Conservation (phyloP, 2,888 invertebrate species). For the Geophilus truncorum region DNA sequence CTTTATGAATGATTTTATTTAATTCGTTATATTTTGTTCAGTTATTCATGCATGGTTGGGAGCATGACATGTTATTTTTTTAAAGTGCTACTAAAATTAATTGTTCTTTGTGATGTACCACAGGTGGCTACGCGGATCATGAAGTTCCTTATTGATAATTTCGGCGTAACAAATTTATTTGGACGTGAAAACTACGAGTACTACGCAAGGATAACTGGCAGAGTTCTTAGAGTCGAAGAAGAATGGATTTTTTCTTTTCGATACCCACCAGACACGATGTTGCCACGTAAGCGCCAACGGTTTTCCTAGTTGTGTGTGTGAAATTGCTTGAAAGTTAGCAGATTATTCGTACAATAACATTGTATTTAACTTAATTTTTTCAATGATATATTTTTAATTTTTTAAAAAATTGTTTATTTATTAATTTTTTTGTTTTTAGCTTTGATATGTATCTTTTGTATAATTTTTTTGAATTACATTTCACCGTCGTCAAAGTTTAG, state of each 20-base stretch:
- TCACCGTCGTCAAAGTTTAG: not conserved
- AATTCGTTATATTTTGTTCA: not conserved
- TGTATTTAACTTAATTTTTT: no score
- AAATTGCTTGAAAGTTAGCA: not conserved
- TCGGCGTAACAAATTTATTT: constrained; percentile 91
- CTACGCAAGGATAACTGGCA: constrained; percentile 88
- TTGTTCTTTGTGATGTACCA: not conserved
- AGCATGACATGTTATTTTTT: not conserved
- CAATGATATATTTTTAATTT: no score
- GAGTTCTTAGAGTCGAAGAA: constrained; percentile 85
- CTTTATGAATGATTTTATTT: not conserved
- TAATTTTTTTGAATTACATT: constrained; percentile 4
- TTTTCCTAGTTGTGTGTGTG: not conserved
- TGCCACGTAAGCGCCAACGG: constrained; percentile 53
- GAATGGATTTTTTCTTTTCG: constrained; percentile 94
- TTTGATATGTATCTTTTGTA: not conserved
- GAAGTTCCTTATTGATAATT: constrained; percentile 95
- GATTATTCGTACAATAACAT: no score
- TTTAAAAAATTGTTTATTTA: no score
- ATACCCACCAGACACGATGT: constrained; percentile 66
- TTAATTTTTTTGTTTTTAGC: not conserved
- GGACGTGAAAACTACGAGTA: constrained; percentile 92
- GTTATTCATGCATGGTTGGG: not conserved
- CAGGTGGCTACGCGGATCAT: constrained; percentile 92
- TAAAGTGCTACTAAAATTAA: not conserved